These are phyloP conservation scores for Galeopterus variegatus DNA, from an alignment of 2,113 vertebrate genomes.

Conservation along the genomic window DNA sequence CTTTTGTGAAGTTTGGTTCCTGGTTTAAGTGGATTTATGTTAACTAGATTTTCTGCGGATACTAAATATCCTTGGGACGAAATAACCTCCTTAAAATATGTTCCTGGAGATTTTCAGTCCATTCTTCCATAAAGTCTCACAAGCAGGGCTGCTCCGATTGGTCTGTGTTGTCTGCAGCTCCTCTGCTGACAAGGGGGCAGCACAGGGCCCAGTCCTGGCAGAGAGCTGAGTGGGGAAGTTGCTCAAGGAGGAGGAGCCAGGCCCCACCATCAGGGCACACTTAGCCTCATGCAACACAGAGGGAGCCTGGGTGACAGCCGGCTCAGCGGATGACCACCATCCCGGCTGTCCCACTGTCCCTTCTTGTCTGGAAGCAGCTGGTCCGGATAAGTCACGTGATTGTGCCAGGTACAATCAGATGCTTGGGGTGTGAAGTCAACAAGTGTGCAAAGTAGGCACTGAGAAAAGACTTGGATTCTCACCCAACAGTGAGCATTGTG, in stretches of 20 bases:
- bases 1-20: background rate
- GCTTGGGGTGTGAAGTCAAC: background rate
- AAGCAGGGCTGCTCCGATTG: background rate
- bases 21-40: conserved; percentile 42
- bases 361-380: background rate
- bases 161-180: background rate
- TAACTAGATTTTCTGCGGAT: background rate
- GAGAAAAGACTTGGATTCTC: too few relatives aligned
- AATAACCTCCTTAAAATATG: background rate
- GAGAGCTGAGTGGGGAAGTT: accelerated
- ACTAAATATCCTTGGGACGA: background rate
- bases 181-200: background rate
- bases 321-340: too few relatives aligned
- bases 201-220: background rate
- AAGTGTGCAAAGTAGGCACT: background rate
- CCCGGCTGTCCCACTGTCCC: background rate
- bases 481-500: too few relatives aligned
- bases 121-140: background rate
- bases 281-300: too few relatives aligned
- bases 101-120: background rate
- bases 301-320: too few relatives aligned
- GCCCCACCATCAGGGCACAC: background rate
- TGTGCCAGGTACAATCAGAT: background rate
- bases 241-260: background rate
- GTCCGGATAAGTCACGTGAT: background rate